phyloP scores from a whole-genome alignment of 2,113 vertebrate species.

The Microcebus ravelobensis region DNA sequence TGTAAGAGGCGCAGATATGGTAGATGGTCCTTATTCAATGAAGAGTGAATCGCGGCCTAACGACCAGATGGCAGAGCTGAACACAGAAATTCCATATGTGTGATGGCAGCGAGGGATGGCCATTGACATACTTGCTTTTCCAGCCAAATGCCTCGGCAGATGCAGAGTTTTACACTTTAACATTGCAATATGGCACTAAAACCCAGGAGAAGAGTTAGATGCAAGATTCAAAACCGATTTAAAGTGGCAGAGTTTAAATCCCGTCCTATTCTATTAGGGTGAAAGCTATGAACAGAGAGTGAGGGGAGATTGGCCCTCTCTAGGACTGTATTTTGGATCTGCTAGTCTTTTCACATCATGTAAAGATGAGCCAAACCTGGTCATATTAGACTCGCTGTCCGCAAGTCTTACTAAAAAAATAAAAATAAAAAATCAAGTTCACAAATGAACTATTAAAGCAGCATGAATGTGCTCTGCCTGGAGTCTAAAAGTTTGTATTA shows the following conservation, averaged over 20 bases:
- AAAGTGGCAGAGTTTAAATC: slow-evolving; percentile 80
- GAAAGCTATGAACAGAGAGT: slow-evolving; percentile 23
- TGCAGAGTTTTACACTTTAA: slow-evolving; percentile 88
- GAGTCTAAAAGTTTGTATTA: background rate
- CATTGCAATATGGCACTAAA: slow-evolving; percentile 87
- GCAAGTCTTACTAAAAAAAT: background rate
- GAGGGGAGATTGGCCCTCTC: background rate
- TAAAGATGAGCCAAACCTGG: background rate
- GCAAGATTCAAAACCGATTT: slow-evolving; percentile 81
- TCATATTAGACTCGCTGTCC: background rate
- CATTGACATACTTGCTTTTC: slow-evolving; percentile 87
- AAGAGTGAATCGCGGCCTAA: slow-evolving; percentile 84
- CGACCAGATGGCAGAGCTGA: slow-evolving; percentile 87
- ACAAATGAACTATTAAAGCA: slow-evolving; percentile 6
- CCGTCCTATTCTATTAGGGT: background rate
- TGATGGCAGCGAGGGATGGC: slow-evolving; percentile 85
- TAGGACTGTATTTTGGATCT: background rate
- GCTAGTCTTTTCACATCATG: background rate
- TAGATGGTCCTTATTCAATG: slow-evolving; percentile 86
- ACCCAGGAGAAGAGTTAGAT: slow-evolving; percentile 80
- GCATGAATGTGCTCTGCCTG: background rate
- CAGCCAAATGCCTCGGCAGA: slow-evolving; percentile 88
- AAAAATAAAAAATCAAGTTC: slow-evolving; percentile 39
- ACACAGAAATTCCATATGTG: slow-evolving; percentile 88
- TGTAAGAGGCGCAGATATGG: slow-evolving; percentile 80